phyloP scores from a whole-genome alignment of 1,140 invertebrate species.

The Plodia interpunctella region DNA sequence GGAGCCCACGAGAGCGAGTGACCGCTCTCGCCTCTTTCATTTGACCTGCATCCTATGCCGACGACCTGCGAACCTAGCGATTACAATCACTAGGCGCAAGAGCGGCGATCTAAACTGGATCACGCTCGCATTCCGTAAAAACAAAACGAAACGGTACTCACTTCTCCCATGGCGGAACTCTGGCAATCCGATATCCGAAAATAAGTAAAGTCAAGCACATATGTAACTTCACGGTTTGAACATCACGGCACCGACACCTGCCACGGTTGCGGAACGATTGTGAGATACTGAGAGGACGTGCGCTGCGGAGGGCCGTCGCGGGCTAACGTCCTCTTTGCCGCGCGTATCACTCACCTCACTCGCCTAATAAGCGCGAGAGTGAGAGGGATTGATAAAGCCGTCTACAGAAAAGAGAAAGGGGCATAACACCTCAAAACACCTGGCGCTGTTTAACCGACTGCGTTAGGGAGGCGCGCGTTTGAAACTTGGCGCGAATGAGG shows the following conservation, averaged over 20 bases:
- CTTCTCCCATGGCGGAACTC: slow-evolving; percentile 59
- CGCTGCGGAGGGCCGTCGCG: slow-evolving; percentile 40
- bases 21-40: slow-evolving; percentile 1
- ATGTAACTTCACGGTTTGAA: slow-evolving; percentile 50
- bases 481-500: slow-evolving; percentile 34
- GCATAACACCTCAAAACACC: slow-evolving; percentile 43
- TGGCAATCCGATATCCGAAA: slow-evolving; percentile 38
- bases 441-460: slow-evolving; percentile 47
- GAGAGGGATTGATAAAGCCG: slow-evolving; percentile 43
- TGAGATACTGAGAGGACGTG: slow-evolving; percentile 28
- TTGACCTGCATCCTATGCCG: slow-evolving; percentile 33
- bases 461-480: slow-evolving; percentile 25
- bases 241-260: slow-evolving; percentile 61
- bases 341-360: slow-evolving; percentile 44
- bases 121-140: slow-evolving; percentile 42
- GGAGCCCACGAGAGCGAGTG: slow-evolving; percentile 17
- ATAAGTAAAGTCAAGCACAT: slow-evolving; percentile 34
- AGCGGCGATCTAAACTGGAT: slow-evolving; percentile 39
- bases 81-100: slow-evolving; percentile 32
- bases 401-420: slow-evolving; percentile 55
- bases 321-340: slow-evolving; percentile 59
- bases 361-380: slow-evolving; percentile 50
- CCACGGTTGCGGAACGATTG: slow-evolving; percentile 38
- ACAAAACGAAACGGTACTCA: slow-evolving; percentile 46
- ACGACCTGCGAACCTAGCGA: slow-evolving; percentile 60